phyloP scores from a whole-genome alignment of 1,140 invertebrate genomes.

The Trypoxylus dichotomus region DNA sequence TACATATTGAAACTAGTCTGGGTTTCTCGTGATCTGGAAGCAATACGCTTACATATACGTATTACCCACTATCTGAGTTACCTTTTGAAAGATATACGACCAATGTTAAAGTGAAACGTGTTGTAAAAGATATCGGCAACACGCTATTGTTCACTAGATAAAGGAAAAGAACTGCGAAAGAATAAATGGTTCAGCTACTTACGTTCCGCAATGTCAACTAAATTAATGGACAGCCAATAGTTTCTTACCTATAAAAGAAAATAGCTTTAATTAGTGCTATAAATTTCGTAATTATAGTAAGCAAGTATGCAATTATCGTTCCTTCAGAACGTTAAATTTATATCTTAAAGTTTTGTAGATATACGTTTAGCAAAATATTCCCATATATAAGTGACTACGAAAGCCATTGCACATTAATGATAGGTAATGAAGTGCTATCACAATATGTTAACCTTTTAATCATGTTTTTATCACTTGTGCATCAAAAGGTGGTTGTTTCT shows the following conservation, averaged over 20 bases:
- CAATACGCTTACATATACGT: background rate
- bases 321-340: no score
- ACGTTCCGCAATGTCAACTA: background rate
- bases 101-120: background rate
- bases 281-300: background rate
- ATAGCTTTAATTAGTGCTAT: background rate
- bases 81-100: background rate
- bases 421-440: no score
- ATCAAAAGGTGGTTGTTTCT: no score
- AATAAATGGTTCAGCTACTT: background rate
- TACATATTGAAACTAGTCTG: background rate
- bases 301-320: no score
- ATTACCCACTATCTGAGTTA: background rate
- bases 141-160: background rate
- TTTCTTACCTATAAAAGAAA: constrained; percentile 9
- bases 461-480: no score
- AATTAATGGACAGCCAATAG: background rate
- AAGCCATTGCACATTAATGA: no score
- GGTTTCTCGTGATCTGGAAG: background rate
- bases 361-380: no score
- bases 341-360: no score
- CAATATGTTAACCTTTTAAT: no score
- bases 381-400: no score
- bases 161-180: background rate
- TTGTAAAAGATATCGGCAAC: background rate